A percentile compares a stretch with the other conserved stretches of the same genome.
These are phyloP conservation scores for Stegostoma tigrinum DNA, from an alignment of 2,113 vertebrate genomes.

Conservation along the genomic window DNA sequence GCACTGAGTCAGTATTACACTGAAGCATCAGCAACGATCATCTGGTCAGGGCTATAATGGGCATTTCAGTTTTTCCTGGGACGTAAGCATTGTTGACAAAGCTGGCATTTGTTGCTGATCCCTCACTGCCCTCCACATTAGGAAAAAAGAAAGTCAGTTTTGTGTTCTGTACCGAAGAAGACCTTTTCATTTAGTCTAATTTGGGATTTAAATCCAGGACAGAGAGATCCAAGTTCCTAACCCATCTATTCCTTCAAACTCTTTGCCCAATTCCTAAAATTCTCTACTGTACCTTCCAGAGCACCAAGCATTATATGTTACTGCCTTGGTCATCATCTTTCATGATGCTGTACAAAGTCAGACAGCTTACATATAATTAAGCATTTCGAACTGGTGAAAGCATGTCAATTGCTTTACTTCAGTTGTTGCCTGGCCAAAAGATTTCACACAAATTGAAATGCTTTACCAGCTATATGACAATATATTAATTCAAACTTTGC, in stretches of 20 bases:
- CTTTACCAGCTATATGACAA: neutral
- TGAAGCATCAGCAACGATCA: neutral
- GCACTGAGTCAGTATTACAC: neutral
- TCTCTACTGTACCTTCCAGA: neutral
- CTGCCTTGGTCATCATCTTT: neutral
- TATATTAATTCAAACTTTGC: constrained; percentile 20
- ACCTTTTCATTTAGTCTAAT: neutral
- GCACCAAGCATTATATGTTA: neutral
- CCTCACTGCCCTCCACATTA: neutral
- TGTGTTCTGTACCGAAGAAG: neutral
- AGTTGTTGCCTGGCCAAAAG: neutral
- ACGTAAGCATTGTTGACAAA: no score
- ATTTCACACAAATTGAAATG: constrained; percentile 5
- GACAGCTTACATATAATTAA: neutral
- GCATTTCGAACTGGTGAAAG: neutral
- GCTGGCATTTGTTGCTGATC: neutral
- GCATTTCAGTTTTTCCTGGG: no score
- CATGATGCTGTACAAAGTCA: neutral
- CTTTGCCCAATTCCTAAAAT: neutral
- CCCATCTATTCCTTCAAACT: neutral
- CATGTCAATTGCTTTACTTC: neutral
- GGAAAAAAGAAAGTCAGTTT: neutral
- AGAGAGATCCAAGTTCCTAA: neutral
- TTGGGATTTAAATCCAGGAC: neutral
- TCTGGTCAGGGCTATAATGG: neutral